Evolutionary conservation across 1,140 invertebrate species (phyloP).

Genomic region (Trachymyrmex septentrionalis): DNA sequence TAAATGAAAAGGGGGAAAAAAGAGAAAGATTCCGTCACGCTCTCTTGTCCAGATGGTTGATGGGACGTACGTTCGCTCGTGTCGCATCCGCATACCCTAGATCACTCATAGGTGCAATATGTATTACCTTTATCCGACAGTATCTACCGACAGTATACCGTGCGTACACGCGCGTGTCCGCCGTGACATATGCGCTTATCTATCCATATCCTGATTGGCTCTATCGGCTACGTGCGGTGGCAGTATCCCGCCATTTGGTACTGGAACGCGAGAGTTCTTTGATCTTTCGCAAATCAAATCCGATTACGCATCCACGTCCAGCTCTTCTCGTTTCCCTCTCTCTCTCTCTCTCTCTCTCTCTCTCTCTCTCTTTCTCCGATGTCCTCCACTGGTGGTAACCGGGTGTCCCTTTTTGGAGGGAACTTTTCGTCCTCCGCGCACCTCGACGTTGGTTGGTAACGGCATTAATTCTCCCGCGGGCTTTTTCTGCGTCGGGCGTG

Average conservation of each 20-base stretch:
- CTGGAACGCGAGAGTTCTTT: constrained; percentile 79
- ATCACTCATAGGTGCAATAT: constrained; percentile 67
- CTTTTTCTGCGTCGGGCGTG: constrained; percentile 36
- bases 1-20: constrained; percentile 23
- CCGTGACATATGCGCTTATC: constrained; percentile 76
- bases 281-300: constrained; percentile 84
- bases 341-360: no score
- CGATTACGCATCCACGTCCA: constrained; percentile 75
- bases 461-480: constrained; percentile 38
- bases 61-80: neutral
- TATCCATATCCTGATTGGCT: constrained; percentile 74
- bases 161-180: constrained; percentile 11
- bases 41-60: constrained; percentile 28
- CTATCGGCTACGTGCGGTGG: constrained; percentile 59
- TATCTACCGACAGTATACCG: constrained; percentile 67
- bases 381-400: neutral
- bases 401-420: neutral
- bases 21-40: neutral
- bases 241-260: constrained; percentile 62
- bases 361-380: neutral
- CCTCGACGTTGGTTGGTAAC: constrained; percentile 10
- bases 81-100: constrained; percentile 48
- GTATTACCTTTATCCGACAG: constrained; percentile 74
- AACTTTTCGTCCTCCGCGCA: neutral
- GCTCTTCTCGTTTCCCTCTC: constrained; percentile 34